Evolutionary conservation across 1,140 invertebrate genomes (phyloP).

Genomic region (Oppia nitens): DNA sequence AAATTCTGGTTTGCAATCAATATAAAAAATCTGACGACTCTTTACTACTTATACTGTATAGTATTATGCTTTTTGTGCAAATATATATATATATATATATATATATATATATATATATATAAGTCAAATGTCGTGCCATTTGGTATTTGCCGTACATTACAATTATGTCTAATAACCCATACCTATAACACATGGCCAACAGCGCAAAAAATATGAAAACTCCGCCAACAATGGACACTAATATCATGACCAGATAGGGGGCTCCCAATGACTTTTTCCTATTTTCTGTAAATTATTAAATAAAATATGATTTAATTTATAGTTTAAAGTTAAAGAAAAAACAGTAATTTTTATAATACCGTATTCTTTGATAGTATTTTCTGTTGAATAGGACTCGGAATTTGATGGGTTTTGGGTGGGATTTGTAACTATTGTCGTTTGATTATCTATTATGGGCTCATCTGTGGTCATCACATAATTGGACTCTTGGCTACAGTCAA

Average conservation of each 20-base stretch:
- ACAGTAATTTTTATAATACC: conserved; percentile 17
- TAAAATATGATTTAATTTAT: conserved; percentile 2
- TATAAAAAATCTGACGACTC: no score
- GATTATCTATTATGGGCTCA: conserved; percentile 16
- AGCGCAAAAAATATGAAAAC: conserved; percentile 87
- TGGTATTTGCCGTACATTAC: no score
- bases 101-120: no score
- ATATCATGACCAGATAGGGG: conserved; percentile 70
- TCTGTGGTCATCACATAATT: conserved; percentile 12
- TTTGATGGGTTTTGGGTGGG: not conserved
- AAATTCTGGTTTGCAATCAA: no score
- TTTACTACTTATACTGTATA: no score
- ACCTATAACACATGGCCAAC: conserved; percentile 82
- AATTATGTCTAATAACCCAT: conserved; percentile 1
- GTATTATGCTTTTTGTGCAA: no score
- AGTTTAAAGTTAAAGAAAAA: not conserved
- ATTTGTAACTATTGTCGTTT: no score
- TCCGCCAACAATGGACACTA: conserved; percentile 72
- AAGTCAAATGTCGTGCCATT: no score
- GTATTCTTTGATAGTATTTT: conserved; percentile 19
- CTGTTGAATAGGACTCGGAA: not conserved
- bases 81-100: no score
- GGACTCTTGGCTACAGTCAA: conserved; percentile 67
- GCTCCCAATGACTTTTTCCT: conserved; percentile 59
- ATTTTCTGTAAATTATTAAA: conserved; percentile 13